Conservation (phyloP, 2,888 invertebrate genomes). For the Ochropleura plecta region DNA sequence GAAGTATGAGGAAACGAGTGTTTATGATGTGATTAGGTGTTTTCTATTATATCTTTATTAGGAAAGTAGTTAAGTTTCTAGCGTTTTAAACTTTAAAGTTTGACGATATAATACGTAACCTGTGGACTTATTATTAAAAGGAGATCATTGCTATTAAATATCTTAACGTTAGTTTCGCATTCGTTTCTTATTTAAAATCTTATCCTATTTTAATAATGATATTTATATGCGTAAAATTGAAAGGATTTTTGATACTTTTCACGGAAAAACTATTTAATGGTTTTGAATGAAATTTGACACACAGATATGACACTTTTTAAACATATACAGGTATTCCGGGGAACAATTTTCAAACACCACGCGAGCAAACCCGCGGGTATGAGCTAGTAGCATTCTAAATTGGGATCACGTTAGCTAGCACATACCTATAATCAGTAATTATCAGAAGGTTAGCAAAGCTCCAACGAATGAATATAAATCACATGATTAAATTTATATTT, state of each 20-base stretch:
- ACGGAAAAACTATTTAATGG: too few species aligned
- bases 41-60: conserved; percentile 7
- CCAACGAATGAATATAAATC: conserved; percentile 18
- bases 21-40: not conserved
- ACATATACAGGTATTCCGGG: too few species aligned
- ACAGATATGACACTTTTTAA: too few species aligned
- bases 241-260: too few species aligned
- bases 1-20: conserved; percentile 16
- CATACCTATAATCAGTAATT: not conserved
- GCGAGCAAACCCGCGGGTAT: too few species aligned
- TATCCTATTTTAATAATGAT: too few species aligned
- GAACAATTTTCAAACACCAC: too few species aligned
- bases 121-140: not conserved
- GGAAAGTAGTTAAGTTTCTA: not conserved
- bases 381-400: not conserved
- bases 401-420: not conserved
- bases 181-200: conserved; percentile 9
- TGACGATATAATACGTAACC: not conserved
- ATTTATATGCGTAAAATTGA: too few species aligned
- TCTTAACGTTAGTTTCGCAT: not conserved
- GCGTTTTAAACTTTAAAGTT: too few species aligned
- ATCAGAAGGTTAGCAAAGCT: not conserved
- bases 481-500: conserved; percentile 1
- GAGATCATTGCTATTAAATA: not conserved
- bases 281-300: too few species aligned